Conservation (phyloP, 2,113 vertebrate species). For the Tyto alba region DNA sequence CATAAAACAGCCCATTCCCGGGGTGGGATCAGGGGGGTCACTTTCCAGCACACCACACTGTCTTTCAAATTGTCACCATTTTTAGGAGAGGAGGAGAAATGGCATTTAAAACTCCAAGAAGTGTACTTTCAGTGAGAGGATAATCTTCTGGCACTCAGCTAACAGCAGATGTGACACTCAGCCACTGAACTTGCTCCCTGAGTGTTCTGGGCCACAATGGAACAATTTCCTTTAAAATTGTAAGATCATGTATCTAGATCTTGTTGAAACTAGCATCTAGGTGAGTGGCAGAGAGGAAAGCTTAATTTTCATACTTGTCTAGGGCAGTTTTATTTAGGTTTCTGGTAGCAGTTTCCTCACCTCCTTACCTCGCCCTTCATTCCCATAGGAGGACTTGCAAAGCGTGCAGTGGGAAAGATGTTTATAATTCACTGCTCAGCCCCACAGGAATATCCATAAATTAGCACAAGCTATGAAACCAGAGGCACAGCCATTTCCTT, state of each 20-base stretch:
- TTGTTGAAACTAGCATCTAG: background rate
- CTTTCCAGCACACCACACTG: background rate
- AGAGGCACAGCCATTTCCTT: background rate
- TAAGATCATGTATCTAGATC: background rate
- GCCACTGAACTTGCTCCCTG: background rate
- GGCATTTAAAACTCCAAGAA: background rate
- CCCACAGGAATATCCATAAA: background rate
- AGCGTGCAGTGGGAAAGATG: background rate
- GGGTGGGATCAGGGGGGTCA: background rate
- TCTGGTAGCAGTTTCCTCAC: background rate
- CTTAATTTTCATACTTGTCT: background rate
- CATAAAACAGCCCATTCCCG: background rate
- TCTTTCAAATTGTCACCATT: background rate
- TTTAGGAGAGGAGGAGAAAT: background rate
- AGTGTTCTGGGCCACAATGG: background rate
- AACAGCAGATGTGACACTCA: background rate
- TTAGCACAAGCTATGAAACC: background rate
- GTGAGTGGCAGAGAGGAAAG: background rate
- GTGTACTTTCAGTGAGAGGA: background rate
- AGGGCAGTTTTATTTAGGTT: background rate
- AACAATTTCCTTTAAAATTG: background rate
- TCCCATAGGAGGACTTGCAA: background rate
- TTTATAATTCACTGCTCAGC: background rate
- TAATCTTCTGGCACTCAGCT: background rate
- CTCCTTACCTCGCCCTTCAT: background rate